Base-by-base conservation (phyloP, 2,113 vertebrate genomes). In the Paracanthobrama guichenoti region DNA sequence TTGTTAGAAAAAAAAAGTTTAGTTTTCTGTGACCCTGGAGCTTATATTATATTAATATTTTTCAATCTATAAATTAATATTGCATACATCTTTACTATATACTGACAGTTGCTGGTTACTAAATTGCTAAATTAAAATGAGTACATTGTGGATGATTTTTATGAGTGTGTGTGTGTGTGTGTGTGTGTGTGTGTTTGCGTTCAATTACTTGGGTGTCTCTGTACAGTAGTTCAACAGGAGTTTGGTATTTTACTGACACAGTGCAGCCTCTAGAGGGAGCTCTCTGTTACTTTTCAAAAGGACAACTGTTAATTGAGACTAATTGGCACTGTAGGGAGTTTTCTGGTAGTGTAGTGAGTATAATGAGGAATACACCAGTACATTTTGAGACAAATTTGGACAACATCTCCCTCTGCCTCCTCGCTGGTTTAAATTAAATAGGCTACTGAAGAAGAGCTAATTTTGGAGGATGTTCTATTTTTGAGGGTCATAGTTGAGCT, bases 221-320 rank as follows among this genome's bases (percentile, higher is more conserved):
- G n/a, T 59, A 22, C 53, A 8, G 69, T 64, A 55, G 24, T 82
- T 57, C 42, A 85, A 62, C 72, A 72, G 12, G 48, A 81, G 82
- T 66, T 60, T 69, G 57, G 39, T 71, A 28, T 81, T 84, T 44
- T 59, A 91, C 86, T 94, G 86, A 88, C 87, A 50, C 26, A 4
- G 1, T 89, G 89, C 88, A 57, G 89, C 94, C 94, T 94, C 92
- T 92, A 95, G 94, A 91, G 92, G 94, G 94, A 93, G 93, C 94
- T 86, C 92, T 93, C 84, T 87, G 89, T 93, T 93, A 89, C 91
- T 87, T 60, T 92, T 90, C 92, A 57, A 89, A 81, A 42, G 71
- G 74, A 84, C 86, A 81, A 14, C 74, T 74, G 88, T 88, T 95
- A 95, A 94, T 94, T 90, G 85, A 87, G 86, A 89, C 90, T 94